Percentiles rank a stretch among this genome's conserved stretches.
phyloP scores from a whole-genome alignment of 2,888 invertebrate species.

The Hartigia nigra region DNA sequence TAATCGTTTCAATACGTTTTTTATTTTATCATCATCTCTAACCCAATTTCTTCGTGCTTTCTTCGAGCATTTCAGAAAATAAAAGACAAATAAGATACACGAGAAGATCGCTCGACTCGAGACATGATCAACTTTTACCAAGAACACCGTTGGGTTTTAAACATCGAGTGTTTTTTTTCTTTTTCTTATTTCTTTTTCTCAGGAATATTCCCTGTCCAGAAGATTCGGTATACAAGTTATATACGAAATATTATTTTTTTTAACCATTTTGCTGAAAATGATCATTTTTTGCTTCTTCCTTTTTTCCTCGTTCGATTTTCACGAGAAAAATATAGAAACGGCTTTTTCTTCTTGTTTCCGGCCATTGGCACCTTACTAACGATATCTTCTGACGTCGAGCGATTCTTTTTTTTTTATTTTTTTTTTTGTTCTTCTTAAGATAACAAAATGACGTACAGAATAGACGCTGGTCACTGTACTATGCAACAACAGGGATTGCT shows the following conservation, averaged over 20 bases:
- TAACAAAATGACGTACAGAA: not conserved
- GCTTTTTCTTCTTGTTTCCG: not conserved
- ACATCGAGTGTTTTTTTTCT: not conserved
- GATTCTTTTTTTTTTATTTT: not conserved
- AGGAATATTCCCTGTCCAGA: slow-evolving; percentile 19
- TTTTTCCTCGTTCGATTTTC: not conserved
- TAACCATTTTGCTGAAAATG: not conserved
- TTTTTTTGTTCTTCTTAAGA: not conserved
- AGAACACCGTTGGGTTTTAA: not conserved
- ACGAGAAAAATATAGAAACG: not conserved
- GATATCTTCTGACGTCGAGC: not conserved
- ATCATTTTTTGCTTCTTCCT: not conserved
- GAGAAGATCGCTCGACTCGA: slow-evolving; percentile 15
- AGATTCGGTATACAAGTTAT: slow-evolving; percentile 8
- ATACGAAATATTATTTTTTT: not conserved
- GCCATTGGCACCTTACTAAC: not conserved
- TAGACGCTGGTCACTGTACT: slow-evolving; percentile 49
- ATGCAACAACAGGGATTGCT: slow-evolving; percentile 63
- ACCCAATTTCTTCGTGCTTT: not conserved
- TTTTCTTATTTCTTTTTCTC: slow-evolving; percentile 11
- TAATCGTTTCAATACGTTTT: not conserved
- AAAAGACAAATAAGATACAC: not conserved
- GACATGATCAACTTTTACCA: slow-evolving; percentile 15
- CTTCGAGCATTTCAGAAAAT: not conserved
- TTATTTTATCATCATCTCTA: not conserved